Evolutionary conservation across 2,888 invertebrate genomes (phyloP).

Genomic region (Teinopalpus imperialis): DNA sequence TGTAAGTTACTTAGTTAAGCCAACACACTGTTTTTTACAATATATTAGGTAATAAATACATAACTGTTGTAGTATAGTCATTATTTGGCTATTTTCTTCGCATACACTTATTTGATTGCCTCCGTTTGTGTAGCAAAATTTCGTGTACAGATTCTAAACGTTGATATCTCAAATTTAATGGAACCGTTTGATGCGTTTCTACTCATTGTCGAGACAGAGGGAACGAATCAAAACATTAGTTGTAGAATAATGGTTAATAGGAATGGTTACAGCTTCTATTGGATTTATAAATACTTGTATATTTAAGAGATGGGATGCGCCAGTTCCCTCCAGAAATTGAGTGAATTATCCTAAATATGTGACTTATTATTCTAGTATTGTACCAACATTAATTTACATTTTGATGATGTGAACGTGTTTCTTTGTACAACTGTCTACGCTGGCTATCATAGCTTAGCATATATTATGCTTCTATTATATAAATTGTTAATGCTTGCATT

Average conservation of each 20-base stretch:
- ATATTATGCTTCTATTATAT: conserved; percentile 58
- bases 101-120: conserved; percentile 46
- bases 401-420: conserved; percentile 32
- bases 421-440: conserved; percentile 44
- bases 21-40: conserved; percentile 79
- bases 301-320: conserved; percentile 43
- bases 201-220: conserved; percentile 43
- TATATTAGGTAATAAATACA: conserved; percentile 73
- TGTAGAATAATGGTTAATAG: conserved; percentile 51
- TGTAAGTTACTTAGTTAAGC: conserved; percentile 69
- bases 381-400: conserved; percentile 46
- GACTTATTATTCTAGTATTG: conserved; percentile 45
- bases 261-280: conserved; percentile 51
- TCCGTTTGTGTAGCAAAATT: conserved; percentile 51
- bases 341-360: conserved; percentile 45
- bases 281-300: conserved; percentile 47
- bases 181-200: not conserved
- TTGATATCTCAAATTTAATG: conserved; percentile 37
- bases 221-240: conserved; percentile 54
- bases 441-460: conserved; percentile 65
- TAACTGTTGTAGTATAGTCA: conserved; percentile 74
- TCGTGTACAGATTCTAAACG: conserved; percentile 44
- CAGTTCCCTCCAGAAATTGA: conserved; percentile 57
- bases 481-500: conserved; percentile 74
- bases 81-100: conserved; percentile 69